Percentiles rank a stretch among this genome's conserved stretches.
Conservation (phyloP, 2,113 vertebrate species). For the Salvelinus fontinalis region DNA sequence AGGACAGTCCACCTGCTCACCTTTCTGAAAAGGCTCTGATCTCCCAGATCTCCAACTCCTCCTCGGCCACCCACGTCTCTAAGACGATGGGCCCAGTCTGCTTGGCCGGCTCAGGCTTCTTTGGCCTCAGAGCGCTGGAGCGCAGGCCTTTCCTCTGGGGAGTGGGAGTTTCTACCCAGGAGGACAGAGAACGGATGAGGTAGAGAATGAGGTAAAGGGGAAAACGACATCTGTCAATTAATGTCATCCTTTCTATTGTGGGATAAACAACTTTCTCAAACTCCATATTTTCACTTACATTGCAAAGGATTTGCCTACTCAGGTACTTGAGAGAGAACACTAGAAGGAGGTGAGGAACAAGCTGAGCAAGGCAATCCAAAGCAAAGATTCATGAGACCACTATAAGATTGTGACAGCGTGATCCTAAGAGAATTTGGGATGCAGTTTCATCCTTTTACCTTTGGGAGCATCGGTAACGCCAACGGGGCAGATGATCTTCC, state of each 20-base stretch:
- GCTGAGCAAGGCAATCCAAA: too few species aligned
- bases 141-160: constrained; percentile 83
- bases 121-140: constrained; percentile 93
- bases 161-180: constrained; percentile 87
- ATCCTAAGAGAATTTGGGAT: neutral
- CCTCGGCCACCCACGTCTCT: constrained; percentile 97
- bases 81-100: constrained; percentile 96
- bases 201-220: neutral
- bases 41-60: constrained; percentile 98
- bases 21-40: constrained; percentile 98
- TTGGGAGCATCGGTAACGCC: constrained; percentile 96
- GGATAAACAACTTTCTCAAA: constrained; percentile 41
- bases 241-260: too few species aligned
- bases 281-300: too few species aligned
- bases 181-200: too few species aligned
- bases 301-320: too few species aligned
- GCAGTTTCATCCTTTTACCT: constrained; percentile 72
- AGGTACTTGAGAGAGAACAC: too few species aligned
- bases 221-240: too few species aligned
- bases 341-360: too few species aligned
- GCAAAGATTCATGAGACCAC: neutral
- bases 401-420: neutral
- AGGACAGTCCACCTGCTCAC: constrained; percentile 57
- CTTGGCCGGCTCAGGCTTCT: constrained; percentile 94
- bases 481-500: constrained; percentile 98